Conservation (phyloP, 2,888 invertebrate genomes). For the Petrolisthes manimaculis region DNA sequence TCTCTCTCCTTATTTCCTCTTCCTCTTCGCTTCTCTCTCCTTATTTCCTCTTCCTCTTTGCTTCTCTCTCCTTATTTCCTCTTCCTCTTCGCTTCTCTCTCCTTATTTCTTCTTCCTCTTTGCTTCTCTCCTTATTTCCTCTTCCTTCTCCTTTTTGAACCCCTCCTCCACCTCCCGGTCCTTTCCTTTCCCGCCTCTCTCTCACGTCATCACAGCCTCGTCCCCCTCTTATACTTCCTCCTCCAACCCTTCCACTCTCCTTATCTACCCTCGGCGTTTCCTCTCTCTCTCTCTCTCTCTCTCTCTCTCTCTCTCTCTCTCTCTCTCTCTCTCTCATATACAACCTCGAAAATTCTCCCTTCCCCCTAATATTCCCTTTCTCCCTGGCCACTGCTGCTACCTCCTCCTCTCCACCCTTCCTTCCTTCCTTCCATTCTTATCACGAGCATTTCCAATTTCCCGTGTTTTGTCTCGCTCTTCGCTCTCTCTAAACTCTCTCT, state of each 20-base stretch:
- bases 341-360: neutral
- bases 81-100: neutral
- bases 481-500: neutral
- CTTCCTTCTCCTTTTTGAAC: no score
- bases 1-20: no score
- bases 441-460: neutral
- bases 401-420: neutral
- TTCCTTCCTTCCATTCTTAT: conserved; percentile 1
- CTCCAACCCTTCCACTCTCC: no score
- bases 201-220: no score
- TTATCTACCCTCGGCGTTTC: neutral
- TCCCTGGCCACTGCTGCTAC: neutral
- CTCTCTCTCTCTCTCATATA: neutral
- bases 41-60: neutral
- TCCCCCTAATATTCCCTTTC: neutral
- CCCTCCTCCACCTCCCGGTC: no score
- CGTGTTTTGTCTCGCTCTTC: neutral
- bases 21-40: no score
- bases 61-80: neutral
- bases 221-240: no score
- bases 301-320: neutral
- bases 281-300: neutral
- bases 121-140: neutral
- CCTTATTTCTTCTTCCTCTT: neutral
- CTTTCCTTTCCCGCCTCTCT: no score